Conservation (phyloP, 2,797 vertebrate species). For the Falco novaeseelandiae region DNA sequence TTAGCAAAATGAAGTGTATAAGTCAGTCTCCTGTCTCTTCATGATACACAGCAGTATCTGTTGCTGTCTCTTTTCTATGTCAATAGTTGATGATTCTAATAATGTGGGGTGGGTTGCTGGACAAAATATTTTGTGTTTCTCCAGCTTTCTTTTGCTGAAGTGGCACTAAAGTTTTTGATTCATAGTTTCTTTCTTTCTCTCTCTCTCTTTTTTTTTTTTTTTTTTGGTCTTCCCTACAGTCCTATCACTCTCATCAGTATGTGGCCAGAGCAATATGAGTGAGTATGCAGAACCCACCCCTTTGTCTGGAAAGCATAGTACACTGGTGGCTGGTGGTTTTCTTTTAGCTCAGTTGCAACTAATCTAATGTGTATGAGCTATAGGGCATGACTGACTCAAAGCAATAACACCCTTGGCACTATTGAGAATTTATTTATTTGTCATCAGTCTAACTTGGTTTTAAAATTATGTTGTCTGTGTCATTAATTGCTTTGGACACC, state of each 20-base stretch:
- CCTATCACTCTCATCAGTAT: conserved; percentile 99
- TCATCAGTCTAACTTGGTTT: background rate
- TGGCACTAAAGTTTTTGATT: conserved; percentile 67
- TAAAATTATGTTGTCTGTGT: background rate
- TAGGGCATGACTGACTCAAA: background rate
- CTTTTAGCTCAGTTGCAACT: background rate
- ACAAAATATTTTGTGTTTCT: background rate
- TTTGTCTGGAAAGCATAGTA: background rate
- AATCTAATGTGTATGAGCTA: background rate
- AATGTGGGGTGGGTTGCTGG: background rate
- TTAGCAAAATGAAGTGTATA: background rate
- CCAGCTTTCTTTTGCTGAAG: conserved; percentile 28
- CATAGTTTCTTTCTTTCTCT: conserved; percentile 47
- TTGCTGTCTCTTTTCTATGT: background rate
- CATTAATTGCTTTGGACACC: background rate
- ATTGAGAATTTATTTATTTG: conserved; percentile 42
- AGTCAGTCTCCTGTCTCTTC: background rate
- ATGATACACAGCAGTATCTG: background rate
- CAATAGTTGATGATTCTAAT: background rate
- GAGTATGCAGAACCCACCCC: conserved; percentile 80
- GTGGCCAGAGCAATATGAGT: conserved; percentile 99
- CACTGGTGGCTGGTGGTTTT: background rate
- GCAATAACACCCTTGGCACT: background rate
- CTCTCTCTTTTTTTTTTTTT: background rate
- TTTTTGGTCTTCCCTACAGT: conserved; percentile 79